These are phyloP conservation scores for Podarcis cretensis DNA, from an alignment of 2,113 vertebrate genomes.

Conservation along the genomic window DNA sequence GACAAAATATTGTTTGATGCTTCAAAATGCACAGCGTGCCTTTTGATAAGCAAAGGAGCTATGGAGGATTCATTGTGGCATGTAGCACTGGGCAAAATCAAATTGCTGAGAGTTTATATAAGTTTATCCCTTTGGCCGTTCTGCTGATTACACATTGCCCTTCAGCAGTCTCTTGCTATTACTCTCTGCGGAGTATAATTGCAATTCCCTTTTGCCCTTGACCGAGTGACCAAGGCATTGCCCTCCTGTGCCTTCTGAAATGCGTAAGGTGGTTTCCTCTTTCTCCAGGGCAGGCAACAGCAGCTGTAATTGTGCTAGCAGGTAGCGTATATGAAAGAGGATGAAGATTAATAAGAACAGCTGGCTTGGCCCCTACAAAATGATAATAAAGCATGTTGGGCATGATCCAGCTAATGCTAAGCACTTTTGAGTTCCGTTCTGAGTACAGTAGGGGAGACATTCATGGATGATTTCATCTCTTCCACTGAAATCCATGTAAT, in stretches of 20 bases:
- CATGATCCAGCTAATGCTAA: background rate
- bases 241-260: background rate
- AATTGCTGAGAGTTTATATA: background rate
- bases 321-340: background rate
- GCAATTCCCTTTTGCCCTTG: constrained; percentile 19
- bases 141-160: background rate
- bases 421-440: background rate
- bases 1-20: background rate
- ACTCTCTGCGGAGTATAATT: background rate
- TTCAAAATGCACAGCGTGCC: background rate
- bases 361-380: background rate
- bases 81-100: background rate
- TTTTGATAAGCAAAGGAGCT: background rate
- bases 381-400: background rate
- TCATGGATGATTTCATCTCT: background rate
- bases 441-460: background rate
- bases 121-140: background rate
- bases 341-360: background rate
- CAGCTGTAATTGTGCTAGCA: background rate
- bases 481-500: background rate
- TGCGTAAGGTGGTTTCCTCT: constrained; percentile 13
- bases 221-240: background rate
- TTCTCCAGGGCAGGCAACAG: background rate
- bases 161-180: constrained; percentile 3
- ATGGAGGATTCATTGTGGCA: background rate